Evolutionary conservation across 2,113 vertebrate genomes (phyloP).

Genomic region (Phylloscopus whistleri): DNA sequence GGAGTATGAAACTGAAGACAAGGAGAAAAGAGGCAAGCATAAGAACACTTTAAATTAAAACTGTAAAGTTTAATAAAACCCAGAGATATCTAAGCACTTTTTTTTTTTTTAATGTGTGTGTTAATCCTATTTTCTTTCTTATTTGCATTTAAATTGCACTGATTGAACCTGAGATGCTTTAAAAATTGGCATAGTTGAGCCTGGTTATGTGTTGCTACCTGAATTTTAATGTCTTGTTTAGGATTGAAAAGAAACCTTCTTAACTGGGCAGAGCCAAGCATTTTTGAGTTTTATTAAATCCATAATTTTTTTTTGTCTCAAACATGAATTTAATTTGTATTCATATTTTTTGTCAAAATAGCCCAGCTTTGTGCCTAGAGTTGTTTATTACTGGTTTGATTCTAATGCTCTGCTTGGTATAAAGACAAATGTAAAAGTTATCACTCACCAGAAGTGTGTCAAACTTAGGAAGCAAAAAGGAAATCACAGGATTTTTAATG

Average conservation of each 20-base stretch:
- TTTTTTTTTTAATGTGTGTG: not conserved
- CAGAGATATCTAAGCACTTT: not conserved
- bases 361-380: not conserved
- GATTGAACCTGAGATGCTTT: not conserved
- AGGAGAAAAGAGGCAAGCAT: not conserved
- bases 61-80: not conserved
- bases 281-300: not conserved
- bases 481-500: conserved; percentile 21
- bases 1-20: not conserved
- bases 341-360: not conserved
- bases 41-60: not conserved
- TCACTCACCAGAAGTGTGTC: not conserved
- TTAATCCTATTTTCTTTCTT: not conserved
- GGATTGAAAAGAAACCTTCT: not conserved
- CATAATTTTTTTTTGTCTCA: not conserved
- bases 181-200: not conserved
- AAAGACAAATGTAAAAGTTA: not conserved
- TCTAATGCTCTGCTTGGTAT: not conserved
- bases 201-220: not conserved
- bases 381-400: not conserved
- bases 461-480: not conserved
- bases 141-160: not conserved
- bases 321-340: not conserved
- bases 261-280: not conserved
- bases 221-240: not conserved